Conservation (phyloP, 2,797 vertebrate genomes). For the Poeciliopsis gracilis region DNA sequence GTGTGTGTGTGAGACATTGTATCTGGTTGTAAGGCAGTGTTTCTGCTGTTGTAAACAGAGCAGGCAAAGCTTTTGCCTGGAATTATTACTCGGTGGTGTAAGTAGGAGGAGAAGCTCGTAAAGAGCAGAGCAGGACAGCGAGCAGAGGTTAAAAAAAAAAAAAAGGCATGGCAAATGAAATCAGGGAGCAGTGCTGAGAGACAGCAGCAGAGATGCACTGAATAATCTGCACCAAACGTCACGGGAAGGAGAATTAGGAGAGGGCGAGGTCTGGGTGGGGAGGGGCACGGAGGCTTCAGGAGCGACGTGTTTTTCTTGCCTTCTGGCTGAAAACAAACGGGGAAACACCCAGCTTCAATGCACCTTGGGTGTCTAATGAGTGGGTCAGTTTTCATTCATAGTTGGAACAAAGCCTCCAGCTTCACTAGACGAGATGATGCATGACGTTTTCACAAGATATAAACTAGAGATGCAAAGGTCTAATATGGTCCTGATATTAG, state of each 20-base stretch:
- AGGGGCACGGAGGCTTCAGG: constrained; percentile 15
- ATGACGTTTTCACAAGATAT: neutral
- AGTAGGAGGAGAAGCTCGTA: constrained; percentile 42
- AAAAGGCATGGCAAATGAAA: constrained; percentile 49
- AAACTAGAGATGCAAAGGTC: too few species aligned
- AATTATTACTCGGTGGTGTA: constrained; percentile 56
- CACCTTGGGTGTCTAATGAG: constrained; percentile 24
- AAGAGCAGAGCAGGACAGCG: constrained; percentile 44
- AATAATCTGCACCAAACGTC: constrained; percentile 47
- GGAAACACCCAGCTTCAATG: constrained; percentile 40
- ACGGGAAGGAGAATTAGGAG: constrained; percentile 34
- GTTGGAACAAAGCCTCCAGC: neutral
- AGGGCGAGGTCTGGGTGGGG: constrained; percentile 38
- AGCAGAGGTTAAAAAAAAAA: constrained; percentile 54
- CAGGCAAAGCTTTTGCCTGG: constrained; percentile 27
- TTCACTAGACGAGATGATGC: neutral
- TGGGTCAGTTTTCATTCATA: neutral
- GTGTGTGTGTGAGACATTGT: constrained; percentile 31
- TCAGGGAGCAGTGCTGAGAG: constrained; percentile 46
- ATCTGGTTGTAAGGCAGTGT: constrained; percentile 49
- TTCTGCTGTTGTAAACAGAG: constrained; percentile 50
- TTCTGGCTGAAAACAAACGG: constrained; percentile 36
- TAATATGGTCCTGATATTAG: too few species aligned
- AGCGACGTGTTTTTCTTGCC: constrained; percentile 54
- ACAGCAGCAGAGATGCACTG: constrained; percentile 39